Base-by-base conservation (phyloP, 2,797 vertebrate species). In the Psittacula echo region DNA sequence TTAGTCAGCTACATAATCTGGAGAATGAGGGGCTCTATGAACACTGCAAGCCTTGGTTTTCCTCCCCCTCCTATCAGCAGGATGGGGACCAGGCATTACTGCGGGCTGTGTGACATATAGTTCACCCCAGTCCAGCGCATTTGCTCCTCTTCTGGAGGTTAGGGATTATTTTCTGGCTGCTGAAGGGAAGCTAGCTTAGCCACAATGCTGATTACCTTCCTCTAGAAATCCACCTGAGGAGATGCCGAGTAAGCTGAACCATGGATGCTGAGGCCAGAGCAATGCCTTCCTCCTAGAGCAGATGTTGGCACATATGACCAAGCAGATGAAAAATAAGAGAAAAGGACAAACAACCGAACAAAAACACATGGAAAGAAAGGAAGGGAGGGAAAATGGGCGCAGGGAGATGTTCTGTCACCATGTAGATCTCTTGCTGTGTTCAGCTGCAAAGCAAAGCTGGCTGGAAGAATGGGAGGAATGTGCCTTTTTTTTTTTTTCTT, bases 161-260 rank as follows among this genome's bases (percentile, higher is more conserved):
- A 83, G 67, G 30, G 51, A n/a, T 66, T 90, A 42, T 93, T 90
- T 90, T 75, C 54, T 37, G 72, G 17, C 53, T 85, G 86, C 83
- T 94, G 75, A 90, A 90, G 75, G 90, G 90, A 96, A 95, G 87
- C 80, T 82, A 81, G 10, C 73, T 75, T 76, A 92, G 86, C 78
- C 76, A 65, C 86, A 77, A 9, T 47, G 88, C 81, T 0, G 1
- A 37, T 72, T 45, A 41, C 76, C 81, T 96, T 96, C 94, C 84
- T 89, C 84, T 62, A 94, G 93, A 97, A 96, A 95, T 87, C 84
- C 93, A 93, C 91, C 39, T 4, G 45, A 74, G 88, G 45, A 90
- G 72, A 82, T 93, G 93, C 95, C 93, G 95, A 94, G 88, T 90
- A 85, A 96, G 93, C 87, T 77, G 64, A 89, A 72, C 53, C 32